These are phyloP conservation scores for Pocillopora grandis DNA, from an alignment of 92 coral and sea anemone species.

Conservation along the genomic window DNA sequence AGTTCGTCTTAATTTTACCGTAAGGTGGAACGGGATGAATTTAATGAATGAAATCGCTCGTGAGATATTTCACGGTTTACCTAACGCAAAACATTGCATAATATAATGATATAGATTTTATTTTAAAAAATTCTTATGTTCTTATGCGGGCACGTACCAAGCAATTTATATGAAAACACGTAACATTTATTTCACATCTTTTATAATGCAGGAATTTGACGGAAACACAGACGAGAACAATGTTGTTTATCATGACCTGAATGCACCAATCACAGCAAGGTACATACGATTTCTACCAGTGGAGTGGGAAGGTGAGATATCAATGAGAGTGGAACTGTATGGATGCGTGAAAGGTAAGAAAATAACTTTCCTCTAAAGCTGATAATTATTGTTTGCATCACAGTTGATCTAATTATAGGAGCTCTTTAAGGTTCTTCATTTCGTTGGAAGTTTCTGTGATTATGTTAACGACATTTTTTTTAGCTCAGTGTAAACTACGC, in stretches of 20 bases:
- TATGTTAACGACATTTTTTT: too few species aligned
- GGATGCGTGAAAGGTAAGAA: neutral
- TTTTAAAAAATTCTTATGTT: neutral
- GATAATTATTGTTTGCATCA: too few species aligned
- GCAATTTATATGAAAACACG: neutral
- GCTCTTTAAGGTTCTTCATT: too few species aligned
- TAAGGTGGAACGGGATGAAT: too few species aligned
- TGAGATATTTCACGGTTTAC: neutral
- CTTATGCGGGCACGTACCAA: neutral
- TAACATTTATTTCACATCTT: too few species aligned
- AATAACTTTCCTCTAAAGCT: too few species aligned
- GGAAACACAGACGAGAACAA: neutral
- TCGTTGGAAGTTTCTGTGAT: too few species aligned
- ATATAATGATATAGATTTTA: neutral
- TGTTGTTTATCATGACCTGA: neutral
- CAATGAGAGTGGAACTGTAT: slow-evolving; percentile 8
- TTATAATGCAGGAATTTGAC: neutral
- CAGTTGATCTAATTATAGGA: too few species aligned
- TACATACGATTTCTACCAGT: neutral
- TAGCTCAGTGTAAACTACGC: too few species aligned
- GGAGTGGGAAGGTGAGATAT: neutral
- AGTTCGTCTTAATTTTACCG: too few species aligned
- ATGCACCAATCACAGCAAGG: neutral
- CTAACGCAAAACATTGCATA: neutral
- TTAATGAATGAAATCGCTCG: neutral